These are phyloP conservation scores for Micropoecilia bifurca DNA, from an alignment of 2,797 vertebrate species.

Conservation along the genomic window DNA sequence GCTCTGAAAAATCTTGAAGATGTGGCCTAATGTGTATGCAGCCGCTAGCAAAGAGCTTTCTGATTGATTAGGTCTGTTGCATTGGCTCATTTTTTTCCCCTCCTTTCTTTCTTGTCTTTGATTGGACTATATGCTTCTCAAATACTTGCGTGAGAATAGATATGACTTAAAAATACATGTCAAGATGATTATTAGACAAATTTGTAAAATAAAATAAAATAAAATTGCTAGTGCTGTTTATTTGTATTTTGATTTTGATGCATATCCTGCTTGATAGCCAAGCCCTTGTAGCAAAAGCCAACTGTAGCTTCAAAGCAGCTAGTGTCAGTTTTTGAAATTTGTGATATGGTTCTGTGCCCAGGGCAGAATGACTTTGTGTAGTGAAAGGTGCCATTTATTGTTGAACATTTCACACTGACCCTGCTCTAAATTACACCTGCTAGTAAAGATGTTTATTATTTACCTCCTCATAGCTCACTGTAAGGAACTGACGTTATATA, in stretches of 20 bases:
- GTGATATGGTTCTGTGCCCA: neutral
- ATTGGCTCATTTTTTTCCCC: conserved; percentile 59
- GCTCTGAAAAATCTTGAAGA: conserved; percentile 96
- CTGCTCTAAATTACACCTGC: neutral
- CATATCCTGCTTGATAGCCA: neutral
- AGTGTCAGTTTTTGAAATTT: neutral
- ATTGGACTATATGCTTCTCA: conserved; percentile 39
- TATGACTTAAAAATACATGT: conserved; percentile 43
- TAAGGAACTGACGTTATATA: neutral
- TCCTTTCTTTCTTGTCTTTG: conserved; percentile 56
- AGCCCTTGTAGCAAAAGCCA: neutral
- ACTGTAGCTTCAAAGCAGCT: neutral
- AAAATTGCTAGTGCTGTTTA: conserved; percentile 21
- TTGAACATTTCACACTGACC: neutral
- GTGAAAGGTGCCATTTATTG: neutral
- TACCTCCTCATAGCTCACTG: neutral
- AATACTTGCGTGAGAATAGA: conserved; percentile 29
- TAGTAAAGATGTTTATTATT: neutral
- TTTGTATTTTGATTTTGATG: conserved; percentile 4
- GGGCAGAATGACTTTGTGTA: neutral
- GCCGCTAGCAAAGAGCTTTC: conserved; percentile 97
- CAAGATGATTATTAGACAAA: conserved; percentile 53
- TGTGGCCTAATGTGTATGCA: conserved; percentile 99
- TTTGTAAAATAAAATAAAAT: conserved; percentile 36
- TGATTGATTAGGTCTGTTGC: conserved; percentile 89